Evolutionary conservation across 2,797 vertebrate species (phyloP).

Genomic region (Borostomias antarcticus): DNA sequence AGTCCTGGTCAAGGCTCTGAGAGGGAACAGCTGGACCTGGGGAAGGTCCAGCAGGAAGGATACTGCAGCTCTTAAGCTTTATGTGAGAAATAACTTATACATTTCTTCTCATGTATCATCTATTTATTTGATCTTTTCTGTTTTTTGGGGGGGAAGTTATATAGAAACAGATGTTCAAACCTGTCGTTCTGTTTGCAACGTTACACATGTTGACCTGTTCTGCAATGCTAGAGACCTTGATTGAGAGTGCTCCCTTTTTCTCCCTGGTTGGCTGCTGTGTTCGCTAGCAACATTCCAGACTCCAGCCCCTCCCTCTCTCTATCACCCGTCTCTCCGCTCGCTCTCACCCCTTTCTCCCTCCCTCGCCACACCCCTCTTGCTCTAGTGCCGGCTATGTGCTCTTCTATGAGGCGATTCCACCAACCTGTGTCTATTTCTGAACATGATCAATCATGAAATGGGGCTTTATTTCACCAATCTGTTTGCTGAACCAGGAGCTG

Average conservation of each 20-base stretch:
- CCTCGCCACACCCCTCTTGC: slow-evolving; percentile 33
- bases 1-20: too few relatives aligned
- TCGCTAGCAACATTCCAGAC: slow-evolving; percentile 75
- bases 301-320: slow-evolving; percentile 22
- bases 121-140: slow-evolving; percentile 92
- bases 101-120: slow-evolving; percentile 89
- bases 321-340: too few relatives aligned
- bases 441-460: slow-evolving; percentile 35
- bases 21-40: too few relatives aligned
- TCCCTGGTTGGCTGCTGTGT: slow-evolving; percentile 34
- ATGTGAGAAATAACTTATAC: slow-evolving; percentile 86
- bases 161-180: slow-evolving; percentile 70
- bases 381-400: slow-evolving; percentile 23
- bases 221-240: slow-evolving; percentile 50
- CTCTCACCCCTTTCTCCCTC: slow-evolving; percentile 31
- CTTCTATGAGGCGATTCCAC: slow-evolving; percentile 18
- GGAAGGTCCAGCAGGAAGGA: slow-evolving; percentile 53
- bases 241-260: slow-evolving; percentile 38
- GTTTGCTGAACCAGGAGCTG: slow-evolving; percentile 35
- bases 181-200: slow-evolving; percentile 63
- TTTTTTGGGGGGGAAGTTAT: slow-evolving; percentile 69
- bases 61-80: slow-evolving; percentile 85
- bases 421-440: slow-evolving; percentile 40
- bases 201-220: slow-evolving; percentile 51
- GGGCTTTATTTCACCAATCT: slow-evolving; percentile 27